Conservation (phyloP, 2,888 invertebrate genomes). For the Deroplatys truncata region DNA sequence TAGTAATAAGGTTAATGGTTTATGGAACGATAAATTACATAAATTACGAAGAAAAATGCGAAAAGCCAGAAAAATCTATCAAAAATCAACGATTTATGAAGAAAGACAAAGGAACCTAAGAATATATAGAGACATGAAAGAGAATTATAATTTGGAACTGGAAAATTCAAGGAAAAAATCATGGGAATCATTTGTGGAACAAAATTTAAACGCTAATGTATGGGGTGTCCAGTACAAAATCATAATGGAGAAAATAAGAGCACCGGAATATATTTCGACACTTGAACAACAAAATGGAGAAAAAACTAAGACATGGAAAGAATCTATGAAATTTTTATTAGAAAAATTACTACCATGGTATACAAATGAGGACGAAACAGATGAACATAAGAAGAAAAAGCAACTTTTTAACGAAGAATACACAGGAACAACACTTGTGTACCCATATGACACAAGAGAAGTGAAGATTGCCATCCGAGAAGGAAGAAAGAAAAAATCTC, state of each 20-base stretch:
- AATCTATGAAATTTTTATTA: background rate
- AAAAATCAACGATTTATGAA: no score
- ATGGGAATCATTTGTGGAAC: background rate
- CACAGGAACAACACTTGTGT: no score
- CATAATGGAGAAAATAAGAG: background rate
- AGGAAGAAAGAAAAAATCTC: background rate
- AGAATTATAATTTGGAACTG: no score
- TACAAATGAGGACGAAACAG: background rate
- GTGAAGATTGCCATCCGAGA: background rate
- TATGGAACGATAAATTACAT: no score
- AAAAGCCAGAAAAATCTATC: no score
- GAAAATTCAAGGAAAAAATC: background rate
- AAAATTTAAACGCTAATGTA: background rate
- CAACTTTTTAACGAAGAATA: no score
- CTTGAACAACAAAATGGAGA: background rate
- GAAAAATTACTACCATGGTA: background rate
- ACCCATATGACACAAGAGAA: background rate
- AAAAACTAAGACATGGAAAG: background rate
- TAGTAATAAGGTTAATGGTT: no score
- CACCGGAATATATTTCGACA: background rate
- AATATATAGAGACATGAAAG: no score
- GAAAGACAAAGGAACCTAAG: no score
- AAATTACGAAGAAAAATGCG: no score
- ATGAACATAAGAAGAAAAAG: no score
- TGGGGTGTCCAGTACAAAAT: background rate